Base-by-base conservation (phyloP, 2,797 vertebrate species). In the Molossus molossus region DNA sequence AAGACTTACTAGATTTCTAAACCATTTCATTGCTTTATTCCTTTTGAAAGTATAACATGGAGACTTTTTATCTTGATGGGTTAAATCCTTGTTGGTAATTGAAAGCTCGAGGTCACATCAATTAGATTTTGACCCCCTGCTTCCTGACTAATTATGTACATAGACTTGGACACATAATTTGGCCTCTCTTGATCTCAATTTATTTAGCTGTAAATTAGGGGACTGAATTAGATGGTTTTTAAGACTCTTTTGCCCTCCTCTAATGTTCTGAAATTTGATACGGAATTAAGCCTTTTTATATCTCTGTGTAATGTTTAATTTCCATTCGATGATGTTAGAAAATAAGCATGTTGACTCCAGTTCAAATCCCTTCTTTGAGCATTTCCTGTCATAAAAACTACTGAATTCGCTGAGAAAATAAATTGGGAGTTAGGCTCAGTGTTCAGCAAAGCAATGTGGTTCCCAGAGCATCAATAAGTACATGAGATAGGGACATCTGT, bases 371-470 rank as follows among this genome's bases (percentile, higher is more conserved):
- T 95, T 72, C 75, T 53, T 25, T 84, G 40, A 93, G 25, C 48
- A 90, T 69, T 93, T 95, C 53, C 33, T 89, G 20, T 69, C 87
- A 95, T 81, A 80, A 81, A 92, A 95, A 91, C 55, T 7, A 84
- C 20, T 67, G 20, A 82, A 58, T 84, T 96, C 76, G 90, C 29
- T 93, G 87, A 81, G 57, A 93, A 84, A 94, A 75, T 89, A 93
- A 87, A 91, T 33, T 45, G 25, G 64, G 76, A 75, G 53, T 85
- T 69, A 90, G 67, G 37, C 20, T 67, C n/a, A 57, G 7, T 12
- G 20, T 87, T 77, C 57, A 76, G 55, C 23, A 90, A 76, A 94
- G 55, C 21, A 91, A 73, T 60, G 29, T 18, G n/a, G 33, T 50
- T 93, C 90, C 25, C 21, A 84, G 67, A 90, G 15, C 67, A 70